These are phyloP conservation scores for Caenorhabditis macrosperma DNA, from an alignment of 2,888 invertebrate species.

Conservation along the genomic window DNA sequence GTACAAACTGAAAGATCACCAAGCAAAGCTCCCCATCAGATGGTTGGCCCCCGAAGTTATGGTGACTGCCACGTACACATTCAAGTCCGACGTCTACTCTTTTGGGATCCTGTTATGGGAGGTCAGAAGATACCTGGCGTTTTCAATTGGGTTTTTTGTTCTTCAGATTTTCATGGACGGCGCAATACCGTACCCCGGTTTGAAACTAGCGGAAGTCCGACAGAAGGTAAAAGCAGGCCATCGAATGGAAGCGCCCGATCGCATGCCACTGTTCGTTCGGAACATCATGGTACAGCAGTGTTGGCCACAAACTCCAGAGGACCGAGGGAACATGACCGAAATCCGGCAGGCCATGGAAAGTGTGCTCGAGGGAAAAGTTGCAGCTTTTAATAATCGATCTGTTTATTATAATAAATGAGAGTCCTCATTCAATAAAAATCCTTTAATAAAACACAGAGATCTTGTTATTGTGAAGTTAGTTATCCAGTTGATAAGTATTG, in stretches of 20 bases:
- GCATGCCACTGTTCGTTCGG: conserved; percentile 66
- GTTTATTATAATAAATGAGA: conserved; percentile 21
- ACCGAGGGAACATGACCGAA: conserved; percentile 58
- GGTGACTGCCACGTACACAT: conserved; percentile 62
- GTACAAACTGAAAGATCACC: conserved; percentile 69
- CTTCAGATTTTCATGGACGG: conserved; percentile 62
- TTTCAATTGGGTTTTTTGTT: background rate
- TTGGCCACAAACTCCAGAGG: conserved; percentile 48
- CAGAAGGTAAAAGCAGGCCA: conserved; percentile 58
- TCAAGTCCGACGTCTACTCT: conserved; percentile 70
- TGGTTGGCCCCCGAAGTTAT: conserved; percentile 73
- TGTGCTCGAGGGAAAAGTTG: conserved; percentile 47
- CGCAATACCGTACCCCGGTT: conserved; percentile 67
- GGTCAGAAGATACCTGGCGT: conserved; percentile 32
- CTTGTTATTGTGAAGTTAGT: too few relatives aligned
- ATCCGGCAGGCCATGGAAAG: conserved; percentile 47
- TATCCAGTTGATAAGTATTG: too few relatives aligned
- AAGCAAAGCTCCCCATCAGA: conserved; percentile 68
- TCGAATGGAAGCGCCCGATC: conserved; percentile 69
- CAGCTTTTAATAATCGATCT: conserved; percentile 21
- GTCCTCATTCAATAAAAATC: too few relatives aligned
- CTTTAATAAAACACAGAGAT: background rate
- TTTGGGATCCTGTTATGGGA: conserved; percentile 72
- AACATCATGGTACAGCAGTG: conserved; percentile 61
- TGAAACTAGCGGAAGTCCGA: conserved; percentile 67